phyloP scores from a whole-genome alignment of 2,797 vertebrate genomes.

The Anniella stebbinsi region DNA sequence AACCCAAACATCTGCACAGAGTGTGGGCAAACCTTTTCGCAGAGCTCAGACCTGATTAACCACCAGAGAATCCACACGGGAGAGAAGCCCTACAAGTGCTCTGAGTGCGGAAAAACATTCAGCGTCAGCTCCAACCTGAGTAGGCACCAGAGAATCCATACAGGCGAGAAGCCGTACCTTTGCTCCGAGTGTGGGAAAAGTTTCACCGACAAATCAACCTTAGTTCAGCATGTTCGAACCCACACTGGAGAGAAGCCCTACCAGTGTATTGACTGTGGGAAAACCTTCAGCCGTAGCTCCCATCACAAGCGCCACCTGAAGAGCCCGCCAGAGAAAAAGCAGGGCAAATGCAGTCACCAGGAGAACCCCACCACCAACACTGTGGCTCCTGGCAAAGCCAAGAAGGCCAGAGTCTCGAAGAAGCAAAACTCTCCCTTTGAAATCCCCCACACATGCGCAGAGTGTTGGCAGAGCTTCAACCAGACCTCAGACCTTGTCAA shows the following conservation, averaged over 20 bases:
- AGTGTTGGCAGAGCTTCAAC: constrained; percentile 76
- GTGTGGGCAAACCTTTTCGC: constrained; percentile 75
- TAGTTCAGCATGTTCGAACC: constrained; percentile 70
- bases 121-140: constrained; percentile 70
- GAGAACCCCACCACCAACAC: neutral
- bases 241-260: constrained; percentile 72
- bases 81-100: constrained; percentile 72
- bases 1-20: constrained; percentile 72
- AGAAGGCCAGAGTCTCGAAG: neutral
- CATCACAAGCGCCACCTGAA: constrained; percentile 57
- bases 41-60: constrained; percentile 69
- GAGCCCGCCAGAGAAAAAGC: neutral
- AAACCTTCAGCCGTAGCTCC: constrained; percentile 71
- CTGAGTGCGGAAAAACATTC: constrained; percentile 74
- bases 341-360: neutral
- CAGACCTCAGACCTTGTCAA: constrained; percentile 74
- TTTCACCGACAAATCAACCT: constrained; percentile 70
- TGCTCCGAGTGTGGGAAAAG: constrained; percentile 75
- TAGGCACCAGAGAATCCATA: constrained; percentile 73
- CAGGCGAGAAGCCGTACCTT: constrained; percentile 69
- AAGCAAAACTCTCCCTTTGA: constrained; percentile 33
- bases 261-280: constrained; percentile 73
- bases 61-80: constrained; percentile 74
- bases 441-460: constrained; percentile 65
- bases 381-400: neutral